A percentile compares a stretch with the other conserved stretches of the same genome.
Evolutionary conservation across 2,113 vertebrate genomes (phyloP).

Genomic region (Cricetomys ansorgei): DNA sequence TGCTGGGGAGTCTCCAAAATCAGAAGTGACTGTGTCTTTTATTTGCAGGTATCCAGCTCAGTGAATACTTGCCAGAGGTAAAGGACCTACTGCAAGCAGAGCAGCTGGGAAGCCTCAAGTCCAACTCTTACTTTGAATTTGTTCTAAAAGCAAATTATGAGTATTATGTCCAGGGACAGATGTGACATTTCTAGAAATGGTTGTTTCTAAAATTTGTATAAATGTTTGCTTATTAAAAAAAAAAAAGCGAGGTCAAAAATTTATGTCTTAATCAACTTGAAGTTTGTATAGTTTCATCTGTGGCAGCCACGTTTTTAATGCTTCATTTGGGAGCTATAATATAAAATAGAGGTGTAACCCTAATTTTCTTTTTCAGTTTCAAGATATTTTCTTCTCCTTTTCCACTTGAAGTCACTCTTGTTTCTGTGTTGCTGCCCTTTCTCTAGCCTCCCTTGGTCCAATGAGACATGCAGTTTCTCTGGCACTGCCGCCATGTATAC

Average conservation of each 20-base stretch:
- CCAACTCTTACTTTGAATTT: slow-evolving; percentile 93
- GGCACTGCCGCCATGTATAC: rapidly evolving
- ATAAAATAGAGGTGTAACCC: not conserved
- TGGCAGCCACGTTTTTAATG: not conserved
- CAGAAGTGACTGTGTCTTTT: slow-evolving; percentile 56
- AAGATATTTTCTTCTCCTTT: not conserved
- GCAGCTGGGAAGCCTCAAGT: slow-evolving; percentile 89
- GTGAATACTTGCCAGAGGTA: slow-evolving; percentile 93
- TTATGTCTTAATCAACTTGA: slow-evolving; percentile 5
- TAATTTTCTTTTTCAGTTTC: not conserved
- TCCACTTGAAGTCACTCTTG: not conserved
- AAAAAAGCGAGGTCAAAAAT: not conserved
- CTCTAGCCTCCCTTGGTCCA: not conserved
- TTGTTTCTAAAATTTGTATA: slow-evolving; percentile 57
- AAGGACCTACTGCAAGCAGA: slow-evolving; percentile 92
- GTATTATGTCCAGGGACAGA: slow-evolving; percentile 92
- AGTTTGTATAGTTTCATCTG: slow-evolving; percentile 57
- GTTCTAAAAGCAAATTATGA: slow-evolving; percentile 97
- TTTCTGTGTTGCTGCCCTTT: not conserved
- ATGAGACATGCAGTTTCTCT: no score
- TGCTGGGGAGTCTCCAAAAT: not conserved
- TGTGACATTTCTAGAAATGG: slow-evolving; percentile 58
- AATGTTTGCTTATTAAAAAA: not conserved
- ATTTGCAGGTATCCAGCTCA: slow-evolving; percentile 90
- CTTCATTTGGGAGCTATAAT: not conserved